These are phyloP conservation scores for Theodoxus fluviatilis DNA, from an alignment of 2,888 invertebrate genomes.

Conservation along the genomic window DNA sequence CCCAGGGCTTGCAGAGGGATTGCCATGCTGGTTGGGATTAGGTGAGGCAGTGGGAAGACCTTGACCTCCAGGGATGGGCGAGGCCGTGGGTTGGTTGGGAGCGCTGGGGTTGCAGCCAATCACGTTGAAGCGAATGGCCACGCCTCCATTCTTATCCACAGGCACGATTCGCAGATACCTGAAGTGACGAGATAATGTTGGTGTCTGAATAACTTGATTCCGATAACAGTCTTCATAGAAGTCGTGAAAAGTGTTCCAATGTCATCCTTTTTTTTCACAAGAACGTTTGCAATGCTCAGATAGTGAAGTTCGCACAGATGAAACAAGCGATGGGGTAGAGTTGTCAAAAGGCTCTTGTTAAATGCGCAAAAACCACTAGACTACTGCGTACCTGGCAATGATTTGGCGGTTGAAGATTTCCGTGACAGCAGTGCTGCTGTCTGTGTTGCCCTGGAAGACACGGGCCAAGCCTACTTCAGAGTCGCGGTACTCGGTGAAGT, in stretches of 20 bases:
- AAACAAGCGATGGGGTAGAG: too few relatives aligned
- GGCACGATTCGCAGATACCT: conserved; percentile 48
- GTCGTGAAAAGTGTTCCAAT: too few relatives aligned
- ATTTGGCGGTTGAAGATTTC: conserved; percentile 43
- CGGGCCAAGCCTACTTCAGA: conserved; percentile 33
- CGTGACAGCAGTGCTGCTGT: conserved; percentile 38
- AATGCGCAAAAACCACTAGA: too few relatives aligned
- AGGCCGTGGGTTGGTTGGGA: conserved; percentile 9
- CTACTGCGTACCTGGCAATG: conserved; percentile 41
- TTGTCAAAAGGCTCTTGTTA: too few relatives aligned
- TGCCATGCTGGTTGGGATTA: conserved; percentile 27
- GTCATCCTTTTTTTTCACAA: too few relatives aligned
- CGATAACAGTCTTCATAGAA: too few relatives aligned
- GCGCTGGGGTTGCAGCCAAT: conserved; percentile 46
- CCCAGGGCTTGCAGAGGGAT: too few relatives aligned
- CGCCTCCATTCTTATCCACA: conserved; percentile 37
- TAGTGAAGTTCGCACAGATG: too few relatives aligned
- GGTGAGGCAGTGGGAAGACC: conserved; percentile 31
- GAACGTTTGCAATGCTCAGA: too few relatives aligned
- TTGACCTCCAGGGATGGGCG: neutral
- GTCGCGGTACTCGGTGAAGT: conserved; percentile 38
- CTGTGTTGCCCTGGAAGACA: conserved; percentile 41
- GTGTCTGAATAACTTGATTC: too few relatives aligned
- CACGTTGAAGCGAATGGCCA: conserved; percentile 45
- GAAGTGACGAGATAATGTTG: neutral